phyloP scores from a whole-genome alignment of 1,140 invertebrate genomes.

The Listronotus oregonensis region DNA sequence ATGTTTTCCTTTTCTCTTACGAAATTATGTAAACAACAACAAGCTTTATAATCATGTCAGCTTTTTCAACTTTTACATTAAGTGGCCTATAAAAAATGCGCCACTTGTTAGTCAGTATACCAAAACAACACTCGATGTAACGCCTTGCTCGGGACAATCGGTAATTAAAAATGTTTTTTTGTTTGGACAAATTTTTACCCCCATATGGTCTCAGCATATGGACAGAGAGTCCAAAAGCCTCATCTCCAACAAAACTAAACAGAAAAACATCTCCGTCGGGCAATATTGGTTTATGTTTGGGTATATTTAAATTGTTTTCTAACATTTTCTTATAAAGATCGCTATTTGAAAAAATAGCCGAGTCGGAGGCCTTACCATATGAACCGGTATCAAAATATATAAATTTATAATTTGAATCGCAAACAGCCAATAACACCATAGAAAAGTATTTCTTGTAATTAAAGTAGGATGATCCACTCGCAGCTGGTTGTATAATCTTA shows the following conservation, averaged over 20 bases:
- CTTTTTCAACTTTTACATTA: not conserved
- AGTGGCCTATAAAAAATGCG: not conserved
- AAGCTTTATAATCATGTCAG: conserved; percentile 1
- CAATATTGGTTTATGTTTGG: not conserved
- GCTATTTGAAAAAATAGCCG: not conserved
- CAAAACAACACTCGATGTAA: conserved; percentile 1
- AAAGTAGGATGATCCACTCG: conserved; percentile 50
- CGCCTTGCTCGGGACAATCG: not conserved
- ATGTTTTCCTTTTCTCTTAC: too few relatives aligned
- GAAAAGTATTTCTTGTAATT: conserved; percentile 41
- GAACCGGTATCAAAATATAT: not conserved
- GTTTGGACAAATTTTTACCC: not conserved
- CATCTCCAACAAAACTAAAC: not conserved
- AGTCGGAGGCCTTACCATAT: not conserved
- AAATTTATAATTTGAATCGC: not conserved
- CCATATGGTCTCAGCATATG: not conserved
- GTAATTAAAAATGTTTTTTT: not conserved
- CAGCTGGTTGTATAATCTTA: conserved; percentile 46
- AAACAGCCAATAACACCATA: not conserved
- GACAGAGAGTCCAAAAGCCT: not conserved
- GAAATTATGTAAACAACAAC: not conserved
- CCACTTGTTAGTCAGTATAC: not conserved
- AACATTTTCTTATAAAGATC: not conserved
- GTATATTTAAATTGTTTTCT: not conserved
- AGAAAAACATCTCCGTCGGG: not conserved